Percentiles rank a stretch among this genome's conserved stretches.
Conservation (phyloP, 2,113 vertebrate genomes). For the Gracilinanus agilis region DNA sequence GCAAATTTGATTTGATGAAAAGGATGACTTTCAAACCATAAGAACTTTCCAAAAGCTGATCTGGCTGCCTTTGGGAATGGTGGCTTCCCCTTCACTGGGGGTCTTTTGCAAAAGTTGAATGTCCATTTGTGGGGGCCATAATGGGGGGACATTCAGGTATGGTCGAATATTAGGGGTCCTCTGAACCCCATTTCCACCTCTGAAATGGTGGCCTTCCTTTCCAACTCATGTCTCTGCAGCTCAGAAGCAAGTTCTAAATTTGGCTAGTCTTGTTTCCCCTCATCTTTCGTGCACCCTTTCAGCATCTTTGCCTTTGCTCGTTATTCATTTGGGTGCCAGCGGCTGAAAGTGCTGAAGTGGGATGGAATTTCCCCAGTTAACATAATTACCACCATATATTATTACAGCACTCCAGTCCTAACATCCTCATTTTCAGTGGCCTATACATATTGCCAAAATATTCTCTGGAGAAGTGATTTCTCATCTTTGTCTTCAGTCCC, state of each 20-base stretch:
- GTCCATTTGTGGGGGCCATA: background rate
- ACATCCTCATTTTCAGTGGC: constrained; percentile 76
- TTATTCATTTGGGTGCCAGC: constrained; percentile 72
- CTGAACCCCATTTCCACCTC: background rate
- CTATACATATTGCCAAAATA: constrained; percentile 70
- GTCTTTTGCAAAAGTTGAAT: background rate
- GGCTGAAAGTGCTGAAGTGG: constrained; percentile 74
- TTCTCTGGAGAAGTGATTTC: constrained; percentile 70
- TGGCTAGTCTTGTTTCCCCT: constrained; percentile 49
- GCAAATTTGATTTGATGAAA: background rate
- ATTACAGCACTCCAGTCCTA: constrained; percentile 74
- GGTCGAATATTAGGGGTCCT: background rate
- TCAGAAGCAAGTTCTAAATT: constrained; percentile 67
- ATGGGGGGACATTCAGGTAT: background rate
- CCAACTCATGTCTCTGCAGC: background rate
- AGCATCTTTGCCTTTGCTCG: constrained; percentile 66
- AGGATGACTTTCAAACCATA: background rate
- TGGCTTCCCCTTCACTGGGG: no score
- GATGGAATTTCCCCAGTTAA: constrained; percentile 80
- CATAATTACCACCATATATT: constrained; percentile 80
- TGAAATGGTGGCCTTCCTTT: background rate
- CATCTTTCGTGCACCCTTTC: constrained; percentile 55
- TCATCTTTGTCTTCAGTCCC: constrained; percentile 75
- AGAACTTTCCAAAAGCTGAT: background rate
- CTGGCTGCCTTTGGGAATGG: background rate